Evolutionary conservation across 2,888 invertebrate genomes (phyloP), one percentile per base, ranked within the genome.

Genomic region (Blastobasis adustella): DNA sequence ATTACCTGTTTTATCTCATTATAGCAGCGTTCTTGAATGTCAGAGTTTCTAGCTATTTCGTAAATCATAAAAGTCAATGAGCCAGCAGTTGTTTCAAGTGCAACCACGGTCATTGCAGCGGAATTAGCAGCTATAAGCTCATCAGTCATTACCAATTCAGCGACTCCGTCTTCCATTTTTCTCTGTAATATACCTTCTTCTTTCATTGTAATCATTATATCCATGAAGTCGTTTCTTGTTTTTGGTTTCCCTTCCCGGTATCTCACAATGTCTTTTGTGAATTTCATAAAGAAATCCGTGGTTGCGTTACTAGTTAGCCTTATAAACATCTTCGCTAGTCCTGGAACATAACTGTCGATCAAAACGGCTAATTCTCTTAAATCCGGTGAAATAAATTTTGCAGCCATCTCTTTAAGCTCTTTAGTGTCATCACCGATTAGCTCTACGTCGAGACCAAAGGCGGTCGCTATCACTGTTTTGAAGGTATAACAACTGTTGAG

Each of bases 1-100:
- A 67, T 50, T 10, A 66, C 57, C 8, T 59, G 54, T 36, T 64
- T 68, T 2, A 78, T 60, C 59, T 79, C 78, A 36, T 65, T 57
- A 48, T 65, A 63, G 10, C 69, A 63, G 10, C 56, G 64, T 9
- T 62, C 57, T 50, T 79, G 79, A 4, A 66, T 54, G 0, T 71
- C 65, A 5, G 69, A 69, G 53, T 76, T 62, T 10, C 60, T 57
- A 1, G 78, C 74, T 4, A 79, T 58, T 44, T 63, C 60, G 39
- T 73, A 73, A 0, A 71, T 53, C 6, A 66, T 56, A 41, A 67
- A 71, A n/a, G n/a, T n/a, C 51, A 69, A 39, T 6, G 42, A 42
- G 8, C 7, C n/a, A 5, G 42, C 4, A 42, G 4, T n/a, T 5
- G 4, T n/a, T 7, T 42, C 42, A 4, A 42, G 4, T 4, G 9